Percentiles rank a stretch among this genome's conserved stretches.
Conservation (phyloP, 2,797 vertebrate species). For the Chloroceryle inda region DNA sequence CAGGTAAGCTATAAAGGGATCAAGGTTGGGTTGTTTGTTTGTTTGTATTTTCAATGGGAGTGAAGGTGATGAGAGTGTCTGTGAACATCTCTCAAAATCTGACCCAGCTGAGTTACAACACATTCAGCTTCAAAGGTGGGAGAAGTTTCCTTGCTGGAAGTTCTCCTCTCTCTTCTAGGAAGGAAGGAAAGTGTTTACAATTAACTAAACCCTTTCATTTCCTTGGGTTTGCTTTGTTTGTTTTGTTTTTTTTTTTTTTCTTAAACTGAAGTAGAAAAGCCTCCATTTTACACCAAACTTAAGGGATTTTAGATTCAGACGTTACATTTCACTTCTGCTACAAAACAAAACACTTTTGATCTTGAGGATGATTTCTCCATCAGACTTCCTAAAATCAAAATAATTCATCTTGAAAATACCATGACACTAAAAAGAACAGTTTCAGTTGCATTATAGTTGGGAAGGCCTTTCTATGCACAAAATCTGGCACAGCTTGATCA, state of each 20-base stretch:
- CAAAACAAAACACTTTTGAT: background rate
- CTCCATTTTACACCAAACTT: background rate
- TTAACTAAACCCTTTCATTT: background rate
- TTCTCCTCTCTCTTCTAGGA: background rate
- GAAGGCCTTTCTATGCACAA: background rate
- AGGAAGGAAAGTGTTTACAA: background rate
- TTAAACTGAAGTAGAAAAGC: background rate
- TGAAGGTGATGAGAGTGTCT: background rate
- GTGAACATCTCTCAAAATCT: background rate
- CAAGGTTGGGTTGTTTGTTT: background rate
- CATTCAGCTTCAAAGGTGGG: background rate
- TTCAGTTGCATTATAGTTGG: background rate
- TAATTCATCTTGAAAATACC: background rate
- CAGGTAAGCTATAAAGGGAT: background rate
- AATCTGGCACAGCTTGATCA: background rate
- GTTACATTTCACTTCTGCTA: background rate
- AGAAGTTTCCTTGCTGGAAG: background rate
- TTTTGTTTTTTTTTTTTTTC: background rate
- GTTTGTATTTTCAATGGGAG: background rate
- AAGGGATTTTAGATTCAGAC: background rate
- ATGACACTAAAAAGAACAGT: too few species aligned
- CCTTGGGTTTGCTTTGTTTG: background rate
- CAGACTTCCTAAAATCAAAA: background rate
- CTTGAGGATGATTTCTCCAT: background rate
- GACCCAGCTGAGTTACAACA: background rate